Percentiles rank a stretch among this genome's conserved stretches.
These are phyloP conservation scores for Chiridota heheva DNA, from an alignment of 35 echinoderm and acorn worm genomes.

Conservation along the genomic window DNA sequence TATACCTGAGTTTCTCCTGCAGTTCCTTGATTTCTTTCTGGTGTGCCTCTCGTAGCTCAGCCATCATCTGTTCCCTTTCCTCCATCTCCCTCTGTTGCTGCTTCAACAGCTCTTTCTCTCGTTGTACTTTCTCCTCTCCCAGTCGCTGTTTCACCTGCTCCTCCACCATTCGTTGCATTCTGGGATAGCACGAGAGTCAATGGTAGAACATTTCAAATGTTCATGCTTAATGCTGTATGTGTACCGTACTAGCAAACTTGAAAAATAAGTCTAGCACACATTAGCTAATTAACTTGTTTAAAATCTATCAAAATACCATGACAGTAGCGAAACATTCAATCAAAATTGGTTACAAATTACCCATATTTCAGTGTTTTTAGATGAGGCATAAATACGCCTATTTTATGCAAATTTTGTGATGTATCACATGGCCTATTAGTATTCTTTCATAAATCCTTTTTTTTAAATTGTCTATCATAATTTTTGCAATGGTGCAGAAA, in stretches of 20 bases:
- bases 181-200: constrained; percentile 22
- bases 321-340: background rate
- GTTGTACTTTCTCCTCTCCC: constrained; percentile 67
- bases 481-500: too few species aligned
- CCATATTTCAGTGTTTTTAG: too few species aligned
- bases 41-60: constrained; percentile 46
- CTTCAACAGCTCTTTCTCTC: constrained; percentile 51
- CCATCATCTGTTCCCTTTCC: constrained; percentile 68
- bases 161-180: constrained; percentile 85
- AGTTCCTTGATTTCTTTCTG: constrained; percentile 65
- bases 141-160: constrained; percentile 89
- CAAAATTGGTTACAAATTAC: background rate
- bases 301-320: too few species aligned
- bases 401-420: too few species aligned
- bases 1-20: constrained; percentile 62
- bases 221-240: background rate
- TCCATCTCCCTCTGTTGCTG: constrained; percentile 60
- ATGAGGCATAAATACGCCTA: too few species aligned
- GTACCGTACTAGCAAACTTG: too few species aligned
- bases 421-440: too few species aligned
- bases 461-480: too few species aligned
- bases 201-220: background rate
- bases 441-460: too few species aligned
- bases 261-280: too few species aligned
- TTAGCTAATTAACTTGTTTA: too few species aligned